These are phyloP conservation scores for Bos javanicus DNA, from an alignment of 2,113 vertebrate genomes.

Conservation along the genomic window DNA sequence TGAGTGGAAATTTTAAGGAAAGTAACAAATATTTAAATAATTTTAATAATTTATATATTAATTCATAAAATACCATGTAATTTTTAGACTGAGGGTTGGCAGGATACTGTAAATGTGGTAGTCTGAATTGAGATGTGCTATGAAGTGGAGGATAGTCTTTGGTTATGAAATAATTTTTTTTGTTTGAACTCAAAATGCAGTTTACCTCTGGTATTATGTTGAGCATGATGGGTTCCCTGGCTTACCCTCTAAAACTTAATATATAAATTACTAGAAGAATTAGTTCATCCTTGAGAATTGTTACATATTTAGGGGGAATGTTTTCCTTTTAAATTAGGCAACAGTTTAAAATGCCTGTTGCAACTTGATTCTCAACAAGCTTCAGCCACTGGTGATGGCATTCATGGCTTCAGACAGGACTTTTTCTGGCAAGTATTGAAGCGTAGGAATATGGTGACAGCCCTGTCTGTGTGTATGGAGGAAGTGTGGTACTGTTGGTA, in stretches of 20 bases:
- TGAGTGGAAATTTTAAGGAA: conserved; percentile 13
- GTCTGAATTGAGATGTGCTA: background rate
- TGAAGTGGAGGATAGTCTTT: background rate
- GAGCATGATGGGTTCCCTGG: background rate
- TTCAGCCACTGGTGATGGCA: background rate
- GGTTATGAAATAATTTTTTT: background rate
- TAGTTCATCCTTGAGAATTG: background rate
- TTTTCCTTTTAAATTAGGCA: background rate
- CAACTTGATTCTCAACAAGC: background rate
- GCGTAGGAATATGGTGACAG: background rate
- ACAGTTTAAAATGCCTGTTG: background rate
- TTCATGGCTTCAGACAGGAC: background rate
- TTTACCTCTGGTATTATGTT: background rate
- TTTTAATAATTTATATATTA: background rate
- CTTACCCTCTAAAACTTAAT: background rate
- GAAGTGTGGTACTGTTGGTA: background rate
- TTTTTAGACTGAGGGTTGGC: background rate
- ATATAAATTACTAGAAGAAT: background rate
- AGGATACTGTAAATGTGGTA: background rate
- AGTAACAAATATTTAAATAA: background rate
- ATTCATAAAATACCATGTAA: background rate
- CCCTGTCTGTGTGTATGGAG: background rate
- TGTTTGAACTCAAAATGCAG: background rate
- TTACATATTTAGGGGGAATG: background rate
- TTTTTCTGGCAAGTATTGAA: background rate